Base-by-base conservation (phyloP, 2,113 vertebrate genomes). In the Perccottus glenii region DNA sequence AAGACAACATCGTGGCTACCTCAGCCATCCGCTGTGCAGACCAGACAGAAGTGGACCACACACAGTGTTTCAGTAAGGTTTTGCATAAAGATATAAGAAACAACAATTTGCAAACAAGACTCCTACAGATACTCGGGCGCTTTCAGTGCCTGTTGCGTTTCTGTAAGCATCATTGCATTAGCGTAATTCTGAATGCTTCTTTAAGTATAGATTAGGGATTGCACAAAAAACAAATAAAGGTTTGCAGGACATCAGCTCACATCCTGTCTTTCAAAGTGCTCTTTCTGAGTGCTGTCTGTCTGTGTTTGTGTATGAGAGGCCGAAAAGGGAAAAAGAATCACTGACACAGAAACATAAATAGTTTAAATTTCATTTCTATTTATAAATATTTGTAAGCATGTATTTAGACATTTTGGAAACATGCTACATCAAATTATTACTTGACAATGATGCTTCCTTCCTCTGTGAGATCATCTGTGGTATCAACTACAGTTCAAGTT, bases 1-100 rank as follows among this genome's bases (percentile, higher is more conserved):
- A 87, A 87, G 75, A 87, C 85, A 90, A 88, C 83, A 88, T 88
- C 77, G 84, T 36, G 64, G 73, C 83, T 70, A 50, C 51, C 32
- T 45, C 43, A 74, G 70, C 77, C 77, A 80, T 83, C 75, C 74
- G 53, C 81, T 53, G 64, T 0, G 71, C 80, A 69, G 77, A 35
- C 72, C n/a, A 73, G 78, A 66, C 73, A 63, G 1, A 73, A 84
- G 78, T 72, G 85, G 92, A 92, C 91, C 92, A 91, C 90, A 91
- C 91, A 92, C 90, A 87, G 80, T 38, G 88, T 50, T 48, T 80
- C 67, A 59, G 77, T 47, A 61, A 70, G 67, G 82, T 81, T 75
- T 16, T 56, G 83, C 86, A 85, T 85, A 87, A 88, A 82, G 83
- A 89, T 89, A 88, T 90, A 88, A 89, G 77, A 90, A 86, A 68